A percentile compares a stretch with the other conserved stretches of the same genome.
Evolutionary conservation across 2,888 invertebrate species (phyloP).

Genomic region (Empis stercorea): DNA sequence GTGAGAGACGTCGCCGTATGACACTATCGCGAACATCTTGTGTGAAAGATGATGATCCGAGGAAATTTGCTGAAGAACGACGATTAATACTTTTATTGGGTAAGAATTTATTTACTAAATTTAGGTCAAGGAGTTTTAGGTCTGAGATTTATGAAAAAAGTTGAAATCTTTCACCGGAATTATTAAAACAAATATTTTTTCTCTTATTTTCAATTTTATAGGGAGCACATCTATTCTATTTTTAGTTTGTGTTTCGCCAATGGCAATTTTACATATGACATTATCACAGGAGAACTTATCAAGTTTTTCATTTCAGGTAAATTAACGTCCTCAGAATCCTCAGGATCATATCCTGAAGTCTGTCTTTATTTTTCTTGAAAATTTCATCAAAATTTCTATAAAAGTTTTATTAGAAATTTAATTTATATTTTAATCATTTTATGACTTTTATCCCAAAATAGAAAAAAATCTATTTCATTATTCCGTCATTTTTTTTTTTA

Average conservation of each 20-base stretch:
- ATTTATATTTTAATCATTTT: not conserved
- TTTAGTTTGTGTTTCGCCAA: constrained; percentile 55
- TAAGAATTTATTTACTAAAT: constrained; percentile 10
- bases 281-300: constrained; percentile 48
- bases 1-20: constrained; percentile 51
- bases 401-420: too few species aligned
- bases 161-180: not conserved
- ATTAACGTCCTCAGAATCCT: too few species aligned
- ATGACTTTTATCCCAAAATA: too few species aligned
- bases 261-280: constrained; percentile 57
- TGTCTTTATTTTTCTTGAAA: too few species aligned
- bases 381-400: too few species aligned
- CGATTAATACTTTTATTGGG: constrained; percentile 50
- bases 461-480: too few species aligned
- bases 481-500: not conserved
- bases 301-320: constrained; percentile 50
- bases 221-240: constrained; percentile 52
- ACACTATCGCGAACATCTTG: constrained; percentile 41
- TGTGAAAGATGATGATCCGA: constrained; percentile 47
- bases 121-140: too few species aligned
- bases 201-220: constrained; percentile 9
- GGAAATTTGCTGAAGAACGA: constrained; percentile 54
- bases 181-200: not conserved
- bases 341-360: too few species aligned
- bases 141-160: too few species aligned